Evolutionary conservation across 2,888 invertebrate species (phyloP).

Genomic region (Pristionchus mayeri): DNA sequence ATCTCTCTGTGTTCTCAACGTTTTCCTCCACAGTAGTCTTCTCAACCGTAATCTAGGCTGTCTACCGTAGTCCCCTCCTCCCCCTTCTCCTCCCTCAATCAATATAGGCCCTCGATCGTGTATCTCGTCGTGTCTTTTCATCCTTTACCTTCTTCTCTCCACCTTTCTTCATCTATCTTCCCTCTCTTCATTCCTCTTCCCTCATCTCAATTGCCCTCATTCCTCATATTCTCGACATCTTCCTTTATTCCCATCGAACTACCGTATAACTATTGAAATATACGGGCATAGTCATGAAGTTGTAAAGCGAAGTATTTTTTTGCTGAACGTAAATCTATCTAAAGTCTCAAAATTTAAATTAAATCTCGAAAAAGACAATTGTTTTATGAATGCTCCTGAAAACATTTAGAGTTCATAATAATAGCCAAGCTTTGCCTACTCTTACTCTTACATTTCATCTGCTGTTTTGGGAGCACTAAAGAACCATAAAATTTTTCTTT

Average conservation of each 20-base stretch:
- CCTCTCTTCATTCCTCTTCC: background rate
- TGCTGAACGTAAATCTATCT: no score
- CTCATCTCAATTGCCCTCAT: slow-evolving; percentile 33
- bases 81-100: slow-evolving; percentile 32
- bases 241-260: background rate
- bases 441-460: no score
- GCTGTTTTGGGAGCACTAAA: no score
- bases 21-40: background rate
- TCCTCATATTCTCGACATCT: slow-evolving; percentile 27
- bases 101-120: slow-evolving; percentile 9
- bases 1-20: no score
- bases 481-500: no score
- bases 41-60: background rate
- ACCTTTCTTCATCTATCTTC: slow-evolving; percentile 25
- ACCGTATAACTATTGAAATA: background rate
- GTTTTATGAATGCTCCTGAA: no score
- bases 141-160: slow-evolving; percentile 44
- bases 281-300: no score
- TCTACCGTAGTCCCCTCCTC: slow-evolving; percentile 8
- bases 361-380: no score
- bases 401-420: no score
- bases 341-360: no score
- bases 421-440: no score
- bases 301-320: no score
- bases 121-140: slow-evolving; percentile 36